These are phyloP conservation scores for Drosophila mayri DNA, from an alignment of 1,140 invertebrate species.

Conservation along the genomic window DNA sequence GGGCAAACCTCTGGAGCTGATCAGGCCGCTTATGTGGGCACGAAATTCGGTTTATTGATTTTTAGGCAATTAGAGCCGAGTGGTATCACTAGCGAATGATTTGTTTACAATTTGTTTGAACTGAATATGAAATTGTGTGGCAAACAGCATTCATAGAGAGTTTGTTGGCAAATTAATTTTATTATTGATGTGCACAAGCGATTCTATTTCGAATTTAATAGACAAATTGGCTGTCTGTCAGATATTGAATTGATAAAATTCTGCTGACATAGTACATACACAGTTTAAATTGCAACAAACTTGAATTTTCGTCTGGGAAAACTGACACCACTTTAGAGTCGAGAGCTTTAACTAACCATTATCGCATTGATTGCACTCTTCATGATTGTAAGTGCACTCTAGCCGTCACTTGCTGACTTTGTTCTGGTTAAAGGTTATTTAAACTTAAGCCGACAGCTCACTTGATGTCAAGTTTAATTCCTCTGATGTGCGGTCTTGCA, in stretches of 20 bases:
- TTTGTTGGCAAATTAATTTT: conserved; percentile 9
- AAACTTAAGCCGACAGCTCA: conserved; percentile 21
- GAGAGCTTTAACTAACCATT: conserved; percentile 4
- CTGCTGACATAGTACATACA: not conserved
- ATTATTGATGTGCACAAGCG: not conserved
- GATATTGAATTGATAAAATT: conserved; percentile 8
- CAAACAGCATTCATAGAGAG: not conserved
- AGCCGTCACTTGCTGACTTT: conserved; percentile 7
- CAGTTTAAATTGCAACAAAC: not conserved
- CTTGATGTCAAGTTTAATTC: conserved; percentile 45
- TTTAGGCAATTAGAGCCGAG: conserved; percentile 14
- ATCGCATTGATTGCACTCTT: conserved; percentile 27
- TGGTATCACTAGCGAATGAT: conserved; percentile 12
- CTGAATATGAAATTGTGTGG: conserved; percentile 18
- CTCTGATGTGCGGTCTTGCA: conserved; percentile 34
- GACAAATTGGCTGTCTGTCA: conserved; percentile 8
- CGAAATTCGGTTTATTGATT: conserved; percentile 40
- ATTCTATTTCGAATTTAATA: conserved; percentile 1
- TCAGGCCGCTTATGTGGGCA: conserved; percentile 31
- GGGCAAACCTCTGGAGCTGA: conserved; percentile 23
- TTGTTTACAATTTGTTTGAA: conserved; percentile 12
- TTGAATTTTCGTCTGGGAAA: not conserved
- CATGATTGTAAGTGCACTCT: conserved; percentile 21
- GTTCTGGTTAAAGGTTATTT: conserved; percentile 26
- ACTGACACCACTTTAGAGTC: not conserved